Evolutionary conservation across 2,888 invertebrate genomes (phyloP).

Genomic region (Meta bourneti): DNA sequence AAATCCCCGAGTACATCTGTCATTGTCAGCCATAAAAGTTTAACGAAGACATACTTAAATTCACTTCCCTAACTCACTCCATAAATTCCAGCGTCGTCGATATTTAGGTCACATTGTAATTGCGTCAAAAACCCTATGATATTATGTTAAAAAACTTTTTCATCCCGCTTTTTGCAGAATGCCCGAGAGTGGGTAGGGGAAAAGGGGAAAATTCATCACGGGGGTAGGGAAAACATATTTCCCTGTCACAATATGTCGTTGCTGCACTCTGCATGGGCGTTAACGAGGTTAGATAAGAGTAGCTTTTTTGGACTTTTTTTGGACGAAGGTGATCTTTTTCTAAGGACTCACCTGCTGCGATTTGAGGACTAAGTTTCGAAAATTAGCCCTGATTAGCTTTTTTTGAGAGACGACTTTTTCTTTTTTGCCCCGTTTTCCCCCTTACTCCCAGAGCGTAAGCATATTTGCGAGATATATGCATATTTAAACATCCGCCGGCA

Average conservation of each 20-base stretch:
- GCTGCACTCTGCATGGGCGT: conserved; percentile 56
- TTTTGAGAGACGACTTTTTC: conserved; percentile 43
- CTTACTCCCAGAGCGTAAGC: conserved; percentile 37
- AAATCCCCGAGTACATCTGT: background rate
- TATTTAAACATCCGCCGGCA: conserved; percentile 73
- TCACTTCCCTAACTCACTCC: background rate
- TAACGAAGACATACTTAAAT: background rate
- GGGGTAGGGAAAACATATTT: conserved; percentile 42
- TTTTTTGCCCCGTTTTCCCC: background rate
- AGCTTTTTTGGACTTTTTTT: conserved; percentile 47
- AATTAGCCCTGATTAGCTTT: conserved; percentile 73
- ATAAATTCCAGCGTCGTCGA: background rate
- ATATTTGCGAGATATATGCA: conserved; percentile 64
- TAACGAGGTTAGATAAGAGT: conserved; percentile 69
- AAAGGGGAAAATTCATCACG: conserved; percentile 46
- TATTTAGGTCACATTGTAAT: conserved; percentile 21
- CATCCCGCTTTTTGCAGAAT: background rate
- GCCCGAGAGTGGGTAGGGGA: background rate
- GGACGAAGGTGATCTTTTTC: conserved; percentile 59
- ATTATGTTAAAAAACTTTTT: conserved; percentile 8
- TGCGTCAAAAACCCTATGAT: conserved; percentile 21
- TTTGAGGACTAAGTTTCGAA: conserved; percentile 63
- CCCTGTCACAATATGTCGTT: conserved; percentile 51
- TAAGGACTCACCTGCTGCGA: conserved; percentile 52
- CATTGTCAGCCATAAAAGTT: background rate